phyloP scores from a whole-genome alignment of 1,140 invertebrate genomes.

The Plectus sambesii region DNA sequence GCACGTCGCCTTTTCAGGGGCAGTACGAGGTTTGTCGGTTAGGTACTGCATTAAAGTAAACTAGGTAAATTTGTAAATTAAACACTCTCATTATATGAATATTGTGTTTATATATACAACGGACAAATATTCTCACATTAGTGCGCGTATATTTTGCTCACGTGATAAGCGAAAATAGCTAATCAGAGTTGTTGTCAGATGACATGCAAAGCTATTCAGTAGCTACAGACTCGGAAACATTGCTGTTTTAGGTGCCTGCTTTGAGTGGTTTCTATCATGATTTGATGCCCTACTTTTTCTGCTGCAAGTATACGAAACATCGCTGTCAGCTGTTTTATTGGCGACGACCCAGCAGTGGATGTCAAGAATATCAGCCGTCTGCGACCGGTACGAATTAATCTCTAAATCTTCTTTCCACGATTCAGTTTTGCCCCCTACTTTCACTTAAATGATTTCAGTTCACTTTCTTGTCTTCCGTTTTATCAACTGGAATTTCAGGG shows the following conservation, averaged over 20 bases:
- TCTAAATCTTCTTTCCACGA: too few species aligned
- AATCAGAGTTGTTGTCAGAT: too few species aligned
- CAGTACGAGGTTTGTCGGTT: constrained; percentile 31
- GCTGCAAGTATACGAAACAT: constrained; percentile 44
- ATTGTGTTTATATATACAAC: too few species aligned
- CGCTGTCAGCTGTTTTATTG: constrained; percentile 45
- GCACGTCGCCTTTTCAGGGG: constrained; percentile 39
- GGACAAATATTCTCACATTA: too few species aligned
- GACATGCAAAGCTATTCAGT: too few species aligned
- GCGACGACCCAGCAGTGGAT: constrained; percentile 39
- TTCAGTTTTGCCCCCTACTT: too few species aligned
- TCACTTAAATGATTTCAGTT: too few species aligned
- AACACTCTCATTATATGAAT: too few species aligned
- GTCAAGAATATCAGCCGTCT: constrained; percentile 44
- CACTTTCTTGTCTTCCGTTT: neutral
- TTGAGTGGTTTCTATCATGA: constrained; percentile 41
- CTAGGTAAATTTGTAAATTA: too few species aligned
- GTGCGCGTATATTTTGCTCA: neutral
- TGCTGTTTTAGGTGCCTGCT: constrained; percentile 31
- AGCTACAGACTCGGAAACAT: too few species aligned
- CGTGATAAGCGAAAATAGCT: too few species aligned
- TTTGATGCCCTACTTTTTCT: constrained; percentile 45
- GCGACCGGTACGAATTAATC: constrained; percentile 28
- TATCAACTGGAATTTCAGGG: neutral
- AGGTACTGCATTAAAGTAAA: neutral